A percentile compares a stretch with the other conserved stretches of the same genome.
Conservation (phyloP, 2,113 vertebrate genomes). For the Phasianus colchicus region DNA sequence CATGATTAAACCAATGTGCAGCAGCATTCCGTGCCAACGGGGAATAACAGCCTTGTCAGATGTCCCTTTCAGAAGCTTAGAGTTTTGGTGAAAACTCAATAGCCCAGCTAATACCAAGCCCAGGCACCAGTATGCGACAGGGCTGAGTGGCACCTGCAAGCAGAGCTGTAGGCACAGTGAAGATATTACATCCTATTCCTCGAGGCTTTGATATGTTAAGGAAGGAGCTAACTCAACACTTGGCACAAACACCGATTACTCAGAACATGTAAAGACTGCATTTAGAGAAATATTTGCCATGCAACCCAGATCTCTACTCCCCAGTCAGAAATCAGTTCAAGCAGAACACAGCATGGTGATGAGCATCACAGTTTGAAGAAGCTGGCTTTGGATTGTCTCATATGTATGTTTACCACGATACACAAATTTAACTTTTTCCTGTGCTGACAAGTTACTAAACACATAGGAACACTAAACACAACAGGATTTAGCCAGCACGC, state of each 20-base stretch:
- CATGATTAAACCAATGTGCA: not conserved
- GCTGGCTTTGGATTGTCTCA: not conserved
- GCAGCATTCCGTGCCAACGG: not conserved
- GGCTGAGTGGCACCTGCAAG: not conserved
- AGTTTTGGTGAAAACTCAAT: not conserved
- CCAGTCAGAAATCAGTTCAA: not conserved
- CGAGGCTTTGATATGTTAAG: not conserved
- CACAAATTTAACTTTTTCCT: not conserved
- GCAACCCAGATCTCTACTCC: not conserved
- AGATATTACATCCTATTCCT: not conserved
- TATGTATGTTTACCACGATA: not conserved
- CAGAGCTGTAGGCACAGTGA: not conserved
- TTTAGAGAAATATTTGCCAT: not conserved
- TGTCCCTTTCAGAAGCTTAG: not conserved
- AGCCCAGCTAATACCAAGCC: not conserved
- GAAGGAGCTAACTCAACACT: not conserved
- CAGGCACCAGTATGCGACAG: not conserved
- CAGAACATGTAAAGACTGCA: not conserved
- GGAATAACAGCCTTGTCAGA: not conserved
- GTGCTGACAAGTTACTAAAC: not conserved
- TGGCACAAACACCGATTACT: not conserved
- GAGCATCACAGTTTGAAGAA: not conserved
- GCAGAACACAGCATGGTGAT: not conserved
- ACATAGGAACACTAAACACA: not conserved
- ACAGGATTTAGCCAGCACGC: not conserved